Evolutionary conservation across 2,888 invertebrate genomes (phyloP), one percentile per base, ranked within the genome.

Genomic region (Epicampocera succincta): DNA sequence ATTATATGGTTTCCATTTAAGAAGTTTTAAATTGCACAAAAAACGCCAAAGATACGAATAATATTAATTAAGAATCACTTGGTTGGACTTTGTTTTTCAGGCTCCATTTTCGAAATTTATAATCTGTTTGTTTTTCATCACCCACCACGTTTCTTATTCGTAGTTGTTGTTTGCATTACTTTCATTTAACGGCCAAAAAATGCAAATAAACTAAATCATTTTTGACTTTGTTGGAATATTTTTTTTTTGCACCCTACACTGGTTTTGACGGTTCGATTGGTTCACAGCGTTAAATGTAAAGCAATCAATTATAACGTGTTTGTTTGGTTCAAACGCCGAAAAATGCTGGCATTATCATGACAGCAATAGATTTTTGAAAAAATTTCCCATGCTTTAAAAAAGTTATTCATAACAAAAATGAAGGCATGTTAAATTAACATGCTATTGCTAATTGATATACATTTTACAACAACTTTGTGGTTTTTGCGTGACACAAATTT

Each of bases 171-270:
- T 52, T 25, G 50, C 17, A 69, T 63, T 63, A 69, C 48, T 71
- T 75, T 65, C 69, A 80, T 77, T 68, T 82, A 76, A 78, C 73
- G 71, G 88, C 87, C 87, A 87, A 88, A 89, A 89, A 89, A 89
- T 89, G 89, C 89, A 89, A 89, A 89, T 89, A 86, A 85, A 85
- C 88, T 88, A 89, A 88, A 89, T 88, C 87, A 89, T 89, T 88
- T 54, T 25, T 65, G 40, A 6, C 25, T 42, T 3, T 25, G 52
- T 33, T 15, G 5, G 17, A 21, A 33, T 1, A 21, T 65, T 50
- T 66, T 15, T 38, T 13, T 21, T 1, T 1, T 50, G 58, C 25
- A 66, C 66, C 25, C 65, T 75, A 75, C 66, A 33, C 33, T 33
- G 1, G 1, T 33, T 6, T 8, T 5, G 33, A 33, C 6, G 33